Conservation (phyloP, 2,888 invertebrate species). For the Andrena fulva region DNA sequence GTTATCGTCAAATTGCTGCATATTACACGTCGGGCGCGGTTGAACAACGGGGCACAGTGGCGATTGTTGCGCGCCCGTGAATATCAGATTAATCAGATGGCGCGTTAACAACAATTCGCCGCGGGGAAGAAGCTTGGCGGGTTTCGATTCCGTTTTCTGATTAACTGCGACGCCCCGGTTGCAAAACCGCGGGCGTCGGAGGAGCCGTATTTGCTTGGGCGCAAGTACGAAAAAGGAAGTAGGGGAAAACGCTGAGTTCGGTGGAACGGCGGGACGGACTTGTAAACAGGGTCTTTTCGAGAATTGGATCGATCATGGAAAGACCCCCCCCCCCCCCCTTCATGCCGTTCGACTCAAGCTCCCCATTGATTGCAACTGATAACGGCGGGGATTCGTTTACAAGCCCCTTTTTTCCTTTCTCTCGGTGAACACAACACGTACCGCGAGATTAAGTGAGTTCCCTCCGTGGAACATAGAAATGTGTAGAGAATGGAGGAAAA, state of each 20-base stretch:
- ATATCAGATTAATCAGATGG: conserved; percentile 37
- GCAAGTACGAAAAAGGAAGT: conserved; percentile 18
- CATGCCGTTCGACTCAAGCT: conserved; percentile 25
- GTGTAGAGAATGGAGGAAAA: background rate
- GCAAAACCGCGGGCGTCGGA: background rate
- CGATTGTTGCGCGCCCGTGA: conserved; percentile 20
- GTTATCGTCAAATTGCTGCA: conserved; percentile 29
- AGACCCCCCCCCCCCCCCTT: conserved; percentile 23
- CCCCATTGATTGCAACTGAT: conserved; percentile 62
- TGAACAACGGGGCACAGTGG: background rate
- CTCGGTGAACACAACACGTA: background rate
- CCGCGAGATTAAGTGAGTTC: conserved; percentile 12
- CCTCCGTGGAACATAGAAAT: background rate
- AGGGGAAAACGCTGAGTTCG: conserved; percentile 34
- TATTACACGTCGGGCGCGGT: background rate
- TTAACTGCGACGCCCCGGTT: conserved; percentile 31
- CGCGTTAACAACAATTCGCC: conserved; percentile 20
- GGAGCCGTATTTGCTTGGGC: conserved; percentile 36
- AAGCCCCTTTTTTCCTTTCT: background rate
- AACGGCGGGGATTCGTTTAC: conserved; percentile 39
- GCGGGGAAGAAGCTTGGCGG: background rate
- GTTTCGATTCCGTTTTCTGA: conserved; percentile 22
- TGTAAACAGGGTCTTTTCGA: conserved; percentile 58
- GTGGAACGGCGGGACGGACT: conserved; percentile 28
- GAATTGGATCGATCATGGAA: conserved; percentile 48